phyloP scores from a whole-genome alignment of 2,113 vertebrate genomes.

The Oryzias melastigma region DNA sequence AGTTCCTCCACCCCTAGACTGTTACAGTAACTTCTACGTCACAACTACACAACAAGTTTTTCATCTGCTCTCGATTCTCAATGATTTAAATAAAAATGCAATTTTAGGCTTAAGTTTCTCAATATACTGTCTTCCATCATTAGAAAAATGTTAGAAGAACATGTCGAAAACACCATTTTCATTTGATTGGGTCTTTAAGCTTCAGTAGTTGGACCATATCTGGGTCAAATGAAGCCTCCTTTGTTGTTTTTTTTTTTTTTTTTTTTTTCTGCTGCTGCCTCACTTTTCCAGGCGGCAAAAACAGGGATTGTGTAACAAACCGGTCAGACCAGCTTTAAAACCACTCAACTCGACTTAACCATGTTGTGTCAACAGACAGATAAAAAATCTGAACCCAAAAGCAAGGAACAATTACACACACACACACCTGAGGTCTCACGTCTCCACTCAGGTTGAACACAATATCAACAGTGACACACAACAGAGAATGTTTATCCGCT shows the following conservation, averaged over 20 bases:
- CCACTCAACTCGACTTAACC: slow-evolving; percentile 52
- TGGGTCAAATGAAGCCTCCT: neutral
- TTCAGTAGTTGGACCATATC: too few species aligned
- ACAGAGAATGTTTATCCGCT: slow-evolving; percentile 40
- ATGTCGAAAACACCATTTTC: too few species aligned
- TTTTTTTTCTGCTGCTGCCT: neutral
- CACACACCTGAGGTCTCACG: slow-evolving; percentile 1
- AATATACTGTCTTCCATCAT: too few species aligned
- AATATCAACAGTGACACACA: slow-evolving; percentile 25
- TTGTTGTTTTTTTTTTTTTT: slow-evolving; percentile 20
- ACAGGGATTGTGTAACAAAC: slow-evolving; percentile 40
- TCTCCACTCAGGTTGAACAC: slow-evolving; percentile 22
- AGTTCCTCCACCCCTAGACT: too few species aligned
- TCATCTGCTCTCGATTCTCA: too few species aligned
- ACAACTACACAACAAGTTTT: too few species aligned
- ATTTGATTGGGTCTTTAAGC: too few species aligned
- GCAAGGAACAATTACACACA: slow-evolving; percentile 16
- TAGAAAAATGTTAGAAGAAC: too few species aligned
- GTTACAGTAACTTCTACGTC: too few species aligned
- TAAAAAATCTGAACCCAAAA: slow-evolving; percentile 27
- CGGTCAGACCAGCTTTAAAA: slow-evolving; percentile 58
- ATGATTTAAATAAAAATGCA: too few species aligned
- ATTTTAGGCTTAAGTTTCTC: too few species aligned
- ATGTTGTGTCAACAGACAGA: slow-evolving; percentile 67
- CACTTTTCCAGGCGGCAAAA: slow-evolving; percentile 15